A percentile compares a stretch with the other conserved stretches of the same genome.
Conservation (phyloP, 1,140 invertebrate genomes). For the Drosophila grimshawi region DNA sequence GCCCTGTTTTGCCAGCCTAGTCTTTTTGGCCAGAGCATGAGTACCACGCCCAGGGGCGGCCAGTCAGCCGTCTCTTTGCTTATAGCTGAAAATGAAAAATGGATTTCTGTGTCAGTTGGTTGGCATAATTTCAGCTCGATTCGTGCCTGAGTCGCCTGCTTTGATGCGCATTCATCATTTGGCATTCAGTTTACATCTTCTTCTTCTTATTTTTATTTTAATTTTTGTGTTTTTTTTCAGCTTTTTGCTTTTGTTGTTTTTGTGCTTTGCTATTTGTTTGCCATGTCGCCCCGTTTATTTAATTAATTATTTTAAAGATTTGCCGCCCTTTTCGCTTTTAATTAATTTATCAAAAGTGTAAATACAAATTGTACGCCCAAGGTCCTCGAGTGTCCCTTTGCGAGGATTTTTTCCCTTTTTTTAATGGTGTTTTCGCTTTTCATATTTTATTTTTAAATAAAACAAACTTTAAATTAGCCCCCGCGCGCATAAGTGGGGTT, state of each 20-base stretch:
- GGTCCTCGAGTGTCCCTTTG: conserved; percentile 42
- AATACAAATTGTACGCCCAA: conserved; percentile 66
- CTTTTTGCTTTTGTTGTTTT: conserved; percentile 37
- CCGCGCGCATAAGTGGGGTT: conserved; percentile 66
- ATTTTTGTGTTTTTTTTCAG: conserved; percentile 21
- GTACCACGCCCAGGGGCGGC: conserved; percentile 30
- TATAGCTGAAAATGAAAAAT: conserved; percentile 76
- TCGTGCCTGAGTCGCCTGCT: conserved; percentile 52
- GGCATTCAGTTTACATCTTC: conserved; percentile 58
- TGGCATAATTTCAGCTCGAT: conserved; percentile 75
- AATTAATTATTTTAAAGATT: conserved; percentile 83
- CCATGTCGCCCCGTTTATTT: conserved; percentile 69
- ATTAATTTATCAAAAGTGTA: conserved; percentile 83
- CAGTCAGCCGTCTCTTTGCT: conserved; percentile 47
- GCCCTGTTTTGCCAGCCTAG: conserved; percentile 16
- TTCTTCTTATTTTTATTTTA: not conserved
- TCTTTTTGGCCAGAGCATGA: not conserved
- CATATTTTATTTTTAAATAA: conserved; percentile 77
- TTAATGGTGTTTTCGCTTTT: conserved; percentile 41
- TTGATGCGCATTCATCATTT: conserved; percentile 81
- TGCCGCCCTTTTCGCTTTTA: conserved; percentile 68
- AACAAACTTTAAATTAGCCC: conserved; percentile 77
- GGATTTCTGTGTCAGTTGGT: conserved; percentile 83
- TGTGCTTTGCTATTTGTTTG: conserved; percentile 46
- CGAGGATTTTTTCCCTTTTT: not conserved